Percentiles rank a stretch among this genome's conserved stretches.
phyloP scores from a whole-genome alignment of 2,888 invertebrate genomes.

The Junonia oenone region DNA sequence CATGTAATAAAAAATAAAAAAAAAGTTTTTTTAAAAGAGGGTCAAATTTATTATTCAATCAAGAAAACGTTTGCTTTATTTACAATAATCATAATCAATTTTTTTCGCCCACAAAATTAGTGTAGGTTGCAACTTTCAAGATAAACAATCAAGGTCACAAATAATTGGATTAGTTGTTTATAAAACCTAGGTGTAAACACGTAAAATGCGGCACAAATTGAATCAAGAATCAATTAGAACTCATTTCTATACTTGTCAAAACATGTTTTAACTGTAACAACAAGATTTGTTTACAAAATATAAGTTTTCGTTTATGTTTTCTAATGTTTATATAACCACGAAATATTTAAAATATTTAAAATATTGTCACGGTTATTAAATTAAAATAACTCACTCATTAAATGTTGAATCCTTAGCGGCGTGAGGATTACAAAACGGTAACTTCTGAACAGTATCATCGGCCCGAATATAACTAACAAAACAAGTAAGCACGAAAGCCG shows the following conservation, averaged over 20 bases:
- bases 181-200: not conserved
- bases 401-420: conserved; percentile 46
- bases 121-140: conserved; percentile 14
- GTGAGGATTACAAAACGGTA: conserved; percentile 70
- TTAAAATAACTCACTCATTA: conserved; percentile 56
- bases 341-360: not conserved
- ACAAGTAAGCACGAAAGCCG: conserved; percentile 56
- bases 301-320: not conserved
- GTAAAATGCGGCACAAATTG: not conserved
- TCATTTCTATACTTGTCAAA: conserved; percentile 1
- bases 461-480: conserved; percentile 56
- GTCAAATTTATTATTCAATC: too few relatives aligned
- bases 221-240: conserved; percentile 13
- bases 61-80: not conserved
- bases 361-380: not conserved
- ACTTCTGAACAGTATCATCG: conserved; percentile 62
- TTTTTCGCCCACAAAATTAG: not conserved
- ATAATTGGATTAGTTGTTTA: conserved; percentile 27
- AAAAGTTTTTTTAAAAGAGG: too few relatives aligned
- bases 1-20: too few relatives aligned
- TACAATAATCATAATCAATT: not conserved
- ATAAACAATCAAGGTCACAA: conserved; percentile 32
- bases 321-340: not conserved
- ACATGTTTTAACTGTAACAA: conserved; percentile 8
- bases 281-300: conserved; percentile 19